These are phyloP conservation scores for Thinocorus orbignyianus DNA, from an alignment of 2,113 vertebrate species.

Conservation along the genomic window DNA sequence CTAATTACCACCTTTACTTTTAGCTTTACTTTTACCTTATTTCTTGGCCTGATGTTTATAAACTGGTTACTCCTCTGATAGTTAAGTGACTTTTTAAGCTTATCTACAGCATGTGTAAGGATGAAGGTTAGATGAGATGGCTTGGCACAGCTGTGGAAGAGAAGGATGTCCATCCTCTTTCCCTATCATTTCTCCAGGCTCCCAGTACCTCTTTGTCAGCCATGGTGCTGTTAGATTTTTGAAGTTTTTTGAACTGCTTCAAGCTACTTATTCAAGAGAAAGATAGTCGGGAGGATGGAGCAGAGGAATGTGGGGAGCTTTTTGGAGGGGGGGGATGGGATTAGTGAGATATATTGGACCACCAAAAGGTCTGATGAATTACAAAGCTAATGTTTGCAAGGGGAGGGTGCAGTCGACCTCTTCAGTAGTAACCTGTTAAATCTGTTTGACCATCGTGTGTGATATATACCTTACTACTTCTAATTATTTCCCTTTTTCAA, in stretches of 20 bases:
- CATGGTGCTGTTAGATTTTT: background rate
- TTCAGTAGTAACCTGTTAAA: background rate
- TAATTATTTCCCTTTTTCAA: background rate
- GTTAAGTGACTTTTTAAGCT: background rate
- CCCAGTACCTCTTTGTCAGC: background rate
- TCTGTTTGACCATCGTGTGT: background rate
- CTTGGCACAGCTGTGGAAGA: background rate
- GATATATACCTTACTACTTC: background rate
- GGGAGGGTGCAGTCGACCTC: background rate
- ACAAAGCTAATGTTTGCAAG: background rate
- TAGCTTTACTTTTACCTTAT: background rate
- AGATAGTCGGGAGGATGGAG: background rate
- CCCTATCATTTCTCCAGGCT: background rate
- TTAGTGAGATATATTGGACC: background rate
- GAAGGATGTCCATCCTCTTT: background rate
- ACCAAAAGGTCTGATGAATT: background rate
- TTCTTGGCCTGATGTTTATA: background rate
- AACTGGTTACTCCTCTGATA: background rate
- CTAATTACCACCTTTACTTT: background rate
- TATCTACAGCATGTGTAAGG: background rate
- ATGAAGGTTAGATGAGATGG: background rate
- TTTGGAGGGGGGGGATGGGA: background rate
- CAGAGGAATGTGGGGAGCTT: background rate
- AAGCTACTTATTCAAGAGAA: background rate
- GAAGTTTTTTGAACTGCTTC: background rate